phyloP scores from a whole-genome alignment of 2,113 vertebrate genomes.

The Peromyscus californicus region DNA sequence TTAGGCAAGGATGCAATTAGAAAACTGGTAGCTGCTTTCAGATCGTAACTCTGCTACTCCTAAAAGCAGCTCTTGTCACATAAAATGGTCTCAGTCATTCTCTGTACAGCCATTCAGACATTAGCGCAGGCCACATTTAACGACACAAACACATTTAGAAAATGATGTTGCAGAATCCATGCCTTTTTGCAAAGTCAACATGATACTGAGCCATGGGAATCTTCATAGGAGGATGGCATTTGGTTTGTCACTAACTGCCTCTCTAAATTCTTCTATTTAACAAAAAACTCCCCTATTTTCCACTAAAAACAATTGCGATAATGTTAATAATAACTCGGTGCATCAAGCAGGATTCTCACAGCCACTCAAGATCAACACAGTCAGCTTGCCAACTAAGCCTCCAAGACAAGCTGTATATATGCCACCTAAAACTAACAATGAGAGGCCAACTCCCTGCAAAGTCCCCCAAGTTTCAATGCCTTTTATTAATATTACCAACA shows the following conservation, averaged over 20 bases:
- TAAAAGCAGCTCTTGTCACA: conserved; percentile 45
- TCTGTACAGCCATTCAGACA: not conserved
- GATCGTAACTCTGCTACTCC: not conserved
- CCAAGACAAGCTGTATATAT: not conserved
- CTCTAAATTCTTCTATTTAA: conserved; percentile 22
- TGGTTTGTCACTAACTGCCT: not conserved
- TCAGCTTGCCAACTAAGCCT: not conserved
- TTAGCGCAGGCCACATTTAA: not conserved
- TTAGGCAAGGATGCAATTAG: conserved; percentile 25
- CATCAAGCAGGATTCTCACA: not conserved
- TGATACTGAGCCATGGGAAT: not conserved
- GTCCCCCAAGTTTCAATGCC: not conserved
- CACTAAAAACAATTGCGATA: not conserved
- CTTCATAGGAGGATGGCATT: not conserved
- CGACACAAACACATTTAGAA: not conserved
- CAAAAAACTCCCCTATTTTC: not conserved
- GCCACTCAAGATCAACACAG: not conserved
- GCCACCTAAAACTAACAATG: not conserved
- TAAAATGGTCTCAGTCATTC: not conserved
- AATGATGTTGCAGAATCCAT: not conserved
- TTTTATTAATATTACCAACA: not conserved
- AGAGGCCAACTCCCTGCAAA: not conserved
- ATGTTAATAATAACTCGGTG: not conserved
- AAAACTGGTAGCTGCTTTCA: conserved; percentile 3
- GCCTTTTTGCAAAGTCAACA: not conserved